Evolutionary conservation across 2,888 invertebrate species (phyloP), one percentile per base, ranked within the genome.

Genomic region (Polymixis lichenea): DNA sequence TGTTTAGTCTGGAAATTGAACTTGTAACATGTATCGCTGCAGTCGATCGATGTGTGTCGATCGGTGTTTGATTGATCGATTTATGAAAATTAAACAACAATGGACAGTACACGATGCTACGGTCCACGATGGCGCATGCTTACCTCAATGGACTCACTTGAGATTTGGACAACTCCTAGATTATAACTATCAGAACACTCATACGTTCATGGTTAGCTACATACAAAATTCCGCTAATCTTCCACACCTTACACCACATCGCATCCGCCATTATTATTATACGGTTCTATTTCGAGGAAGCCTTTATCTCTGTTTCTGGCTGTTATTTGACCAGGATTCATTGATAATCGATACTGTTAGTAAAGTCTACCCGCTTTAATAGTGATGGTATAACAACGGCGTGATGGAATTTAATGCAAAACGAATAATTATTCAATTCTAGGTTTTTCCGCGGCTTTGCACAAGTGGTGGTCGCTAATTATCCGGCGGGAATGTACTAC

Each of bases 271-370:
- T 87, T 80, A 77, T 84, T 87, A 80, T 73, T 71, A 73, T 80
- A 65, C 62, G 60, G 64, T 68, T 32, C 62, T 75, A 64, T 74
- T 65, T 84, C 15, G 64, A 72, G 55, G 66, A 72, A 49, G 56
- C 71, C 53, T 67, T 56, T 82, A 84, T 87, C 82, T 83, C 71
- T 75, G 87, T 81, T 78, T 56, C 79, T 74, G 86, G 80, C 74
- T 77, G 74, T 73, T 85, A 87, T 85, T 88, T 76, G 77, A 80
- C 72, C 64, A 66, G 77, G 65, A 86, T 78, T 84, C 81, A 88
- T 89, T 85, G 75, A 75, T 75, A 77, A 38, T 53, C 13, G 2
- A 67, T 75, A 60, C 79, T 85, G 66, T 72, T 73, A 5, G 49
- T 71, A 67, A 49, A 55, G 32, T 74, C 25, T 73, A 11, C n/a